A percentile compares a stretch with the other conserved stretches of the same genome.
phyloP scores from a whole-genome alignment of 2,113 vertebrate genomes.

The Aspiorhynchus laticeps region DNA sequence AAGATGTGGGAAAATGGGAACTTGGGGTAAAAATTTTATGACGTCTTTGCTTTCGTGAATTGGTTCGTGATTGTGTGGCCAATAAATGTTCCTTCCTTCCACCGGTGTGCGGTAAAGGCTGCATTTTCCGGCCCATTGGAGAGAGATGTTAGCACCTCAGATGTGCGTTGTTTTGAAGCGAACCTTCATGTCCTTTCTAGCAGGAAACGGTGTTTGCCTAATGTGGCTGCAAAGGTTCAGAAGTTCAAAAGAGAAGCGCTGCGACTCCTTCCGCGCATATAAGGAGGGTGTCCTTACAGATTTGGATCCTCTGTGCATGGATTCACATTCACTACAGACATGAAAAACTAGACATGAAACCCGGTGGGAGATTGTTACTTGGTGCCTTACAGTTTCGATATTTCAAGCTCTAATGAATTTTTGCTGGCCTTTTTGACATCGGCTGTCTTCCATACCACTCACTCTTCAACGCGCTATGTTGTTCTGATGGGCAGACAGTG shows the following conservation, averaged over 20 bases:
- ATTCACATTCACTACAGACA: slow-evolving; percentile 28
- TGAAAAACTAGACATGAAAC: slow-evolving; percentile 28
- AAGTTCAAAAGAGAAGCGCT: slow-evolving; percentile 35
- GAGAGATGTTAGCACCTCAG: slow-evolving; percentile 46
- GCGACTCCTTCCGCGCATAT: not conserved
- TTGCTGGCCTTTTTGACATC: slow-evolving; percentile 31
- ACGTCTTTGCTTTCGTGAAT: not conserved
- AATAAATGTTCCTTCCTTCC: slow-evolving; percentile 38
- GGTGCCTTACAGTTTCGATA: slow-evolving; percentile 28
- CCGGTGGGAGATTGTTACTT: slow-evolving; percentile 6
- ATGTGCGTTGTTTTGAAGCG: slow-evolving; percentile 44
- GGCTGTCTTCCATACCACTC: not conserved
- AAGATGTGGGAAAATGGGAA: slow-evolving; percentile 25
- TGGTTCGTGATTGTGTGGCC: slow-evolving; percentile 10
- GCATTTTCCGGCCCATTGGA: slow-evolving; percentile 40
- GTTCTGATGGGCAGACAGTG: slow-evolving; percentile 42
- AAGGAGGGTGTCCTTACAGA: slow-evolving; percentile 21
- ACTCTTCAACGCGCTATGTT: not conserved
- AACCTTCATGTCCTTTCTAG: slow-evolving; percentile 32
- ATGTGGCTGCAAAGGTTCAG: slow-evolving; percentile 47
- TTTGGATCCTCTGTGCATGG: slow-evolving; percentile 39
- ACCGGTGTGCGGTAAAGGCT: slow-evolving; percentile 20
- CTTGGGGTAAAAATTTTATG: slow-evolving; percentile 40
- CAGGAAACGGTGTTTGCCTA: slow-evolving; percentile 40
- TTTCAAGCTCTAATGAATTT: slow-evolving; percentile 31